Conservation (phyloP, 2,113 vertebrate genomes). For the Eidolon helvum region DNA sequence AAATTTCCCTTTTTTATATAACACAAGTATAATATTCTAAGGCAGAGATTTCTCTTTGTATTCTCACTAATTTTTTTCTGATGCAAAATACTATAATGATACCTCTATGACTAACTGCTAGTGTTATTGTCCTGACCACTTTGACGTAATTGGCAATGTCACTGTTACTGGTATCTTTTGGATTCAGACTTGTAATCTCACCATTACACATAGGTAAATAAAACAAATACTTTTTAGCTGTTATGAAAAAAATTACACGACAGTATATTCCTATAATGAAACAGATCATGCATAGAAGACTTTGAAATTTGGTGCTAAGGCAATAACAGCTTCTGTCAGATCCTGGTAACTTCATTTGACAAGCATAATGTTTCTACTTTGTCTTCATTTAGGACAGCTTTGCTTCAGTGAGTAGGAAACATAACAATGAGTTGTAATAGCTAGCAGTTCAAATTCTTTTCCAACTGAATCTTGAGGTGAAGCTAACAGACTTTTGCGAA, state of each 20-base stretch:
- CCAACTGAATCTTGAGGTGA: neutral
- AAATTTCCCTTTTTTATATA: neutral
- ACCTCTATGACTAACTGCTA: neutral
- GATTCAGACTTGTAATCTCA: neutral
- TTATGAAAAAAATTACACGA: neutral
- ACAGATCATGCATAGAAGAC: conserved; percentile 45
- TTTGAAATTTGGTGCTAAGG: conserved; percentile 57
- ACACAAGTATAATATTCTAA: neutral
- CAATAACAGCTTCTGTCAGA: conserved; percentile 59
- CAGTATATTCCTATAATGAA: neutral
- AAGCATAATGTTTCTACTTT: conserved; percentile 64
- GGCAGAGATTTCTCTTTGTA: neutral
- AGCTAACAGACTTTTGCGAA: conserved; percentile 51
- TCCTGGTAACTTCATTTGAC: conserved; percentile 62
- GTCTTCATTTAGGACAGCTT: conserved; percentile 66
- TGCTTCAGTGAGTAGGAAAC: conserved; percentile 66
- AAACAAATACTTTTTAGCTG: conserved; percentile 16
- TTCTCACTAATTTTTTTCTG: neutral
- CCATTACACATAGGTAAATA: conserved; percentile 29
- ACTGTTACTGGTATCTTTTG: neutral
- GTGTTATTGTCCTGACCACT: neutral
- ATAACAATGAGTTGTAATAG: conserved; percentile 48
- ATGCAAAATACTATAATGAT: neutral
- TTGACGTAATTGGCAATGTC: neutral
- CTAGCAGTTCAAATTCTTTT: conserved; percentile 48